Percentiles rank a stretch among this genome's conserved stretches.
These are phyloP conservation scores for Desmodus rotundus DNA, from an alignment of 2,113 vertebrate genomes.

Conservation along the genomic window DNA sequence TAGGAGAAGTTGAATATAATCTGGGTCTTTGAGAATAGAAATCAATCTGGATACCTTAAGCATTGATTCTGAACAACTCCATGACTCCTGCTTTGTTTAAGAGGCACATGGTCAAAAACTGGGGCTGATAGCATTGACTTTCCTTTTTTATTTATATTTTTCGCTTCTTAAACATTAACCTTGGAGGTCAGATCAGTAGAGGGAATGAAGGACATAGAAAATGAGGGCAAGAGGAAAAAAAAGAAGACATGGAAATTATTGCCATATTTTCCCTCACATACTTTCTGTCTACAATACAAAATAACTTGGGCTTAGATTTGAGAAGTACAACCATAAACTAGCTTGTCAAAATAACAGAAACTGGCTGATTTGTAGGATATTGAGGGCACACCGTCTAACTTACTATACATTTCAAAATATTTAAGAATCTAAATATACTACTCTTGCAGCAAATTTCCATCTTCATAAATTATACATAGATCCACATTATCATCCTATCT, in stretches of 20 bases:
- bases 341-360: conserved; percentile 51
- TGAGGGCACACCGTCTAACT: neutral
- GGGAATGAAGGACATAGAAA: conserved; percentile 37
- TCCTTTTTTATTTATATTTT: neutral
- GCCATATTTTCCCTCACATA: neutral
- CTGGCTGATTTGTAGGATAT: neutral
- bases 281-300: neutral
- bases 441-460: conserved; percentile 37
- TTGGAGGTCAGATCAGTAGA: conserved; percentile 34
- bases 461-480: conserved; percentile 56
- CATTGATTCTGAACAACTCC: neutral
- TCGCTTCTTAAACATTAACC: conserved; percentile 48
- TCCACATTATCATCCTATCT: neutral
- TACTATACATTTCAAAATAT: conserved; percentile 54
- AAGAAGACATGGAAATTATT: conserved; percentile 11
- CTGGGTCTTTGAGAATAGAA: neutral
- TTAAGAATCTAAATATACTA: conserved; percentile 56
- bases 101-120: neutral
- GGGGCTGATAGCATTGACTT: neutral
- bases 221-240: conserved; percentile 12
- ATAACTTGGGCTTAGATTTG: conserved; percentile 23
- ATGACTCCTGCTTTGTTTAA: neutral
- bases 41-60: neutral
- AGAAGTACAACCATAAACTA: neutral
- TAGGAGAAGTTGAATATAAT: neutral